Conservation (phyloP, 2,797 vertebrate genomes). For the Catamblyrhynchus diadema region DNA sequence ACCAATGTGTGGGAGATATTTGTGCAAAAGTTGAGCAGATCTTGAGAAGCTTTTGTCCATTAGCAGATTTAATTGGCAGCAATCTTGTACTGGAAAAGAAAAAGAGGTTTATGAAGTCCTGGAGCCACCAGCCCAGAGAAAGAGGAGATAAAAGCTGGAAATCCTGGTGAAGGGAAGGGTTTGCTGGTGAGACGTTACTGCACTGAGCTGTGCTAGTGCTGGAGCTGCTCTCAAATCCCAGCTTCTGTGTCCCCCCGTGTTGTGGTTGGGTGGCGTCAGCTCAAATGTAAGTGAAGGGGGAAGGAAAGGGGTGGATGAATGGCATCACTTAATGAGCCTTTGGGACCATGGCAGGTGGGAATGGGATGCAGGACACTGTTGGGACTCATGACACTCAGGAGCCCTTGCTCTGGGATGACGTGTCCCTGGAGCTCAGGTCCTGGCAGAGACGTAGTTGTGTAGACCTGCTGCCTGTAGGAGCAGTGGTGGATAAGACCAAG, state of each 20-base stretch:
- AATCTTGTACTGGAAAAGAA: not conserved
- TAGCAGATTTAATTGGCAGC: not conserved
- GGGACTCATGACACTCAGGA: fast-evolving
- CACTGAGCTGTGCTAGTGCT: not conserved
- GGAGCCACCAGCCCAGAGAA: not conserved
- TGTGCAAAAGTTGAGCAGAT: not conserved
- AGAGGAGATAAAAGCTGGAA: not conserved
- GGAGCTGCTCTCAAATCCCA: not conserved
- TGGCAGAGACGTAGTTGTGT: not conserved
- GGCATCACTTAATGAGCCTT: not conserved
- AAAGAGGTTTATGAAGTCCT: not conserved
- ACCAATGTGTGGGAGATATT: not conserved
- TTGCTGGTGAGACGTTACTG: not conserved
- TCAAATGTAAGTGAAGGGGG: not conserved
- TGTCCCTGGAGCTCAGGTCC: not conserved
- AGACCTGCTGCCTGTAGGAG: not conserved
- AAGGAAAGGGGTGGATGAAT: not conserved
- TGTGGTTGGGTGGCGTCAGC: not conserved
- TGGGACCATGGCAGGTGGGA: not conserved
- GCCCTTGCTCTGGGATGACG: fast-evolving
- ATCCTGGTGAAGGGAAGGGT: not conserved
- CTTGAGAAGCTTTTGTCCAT: not conserved
- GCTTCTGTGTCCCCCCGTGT: not conserved
- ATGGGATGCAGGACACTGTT: not conserved
- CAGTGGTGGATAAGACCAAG: not conserved